Conservation (phyloP, 2,113 vertebrate genomes). For the Spizaetus ornatus region DNA sequence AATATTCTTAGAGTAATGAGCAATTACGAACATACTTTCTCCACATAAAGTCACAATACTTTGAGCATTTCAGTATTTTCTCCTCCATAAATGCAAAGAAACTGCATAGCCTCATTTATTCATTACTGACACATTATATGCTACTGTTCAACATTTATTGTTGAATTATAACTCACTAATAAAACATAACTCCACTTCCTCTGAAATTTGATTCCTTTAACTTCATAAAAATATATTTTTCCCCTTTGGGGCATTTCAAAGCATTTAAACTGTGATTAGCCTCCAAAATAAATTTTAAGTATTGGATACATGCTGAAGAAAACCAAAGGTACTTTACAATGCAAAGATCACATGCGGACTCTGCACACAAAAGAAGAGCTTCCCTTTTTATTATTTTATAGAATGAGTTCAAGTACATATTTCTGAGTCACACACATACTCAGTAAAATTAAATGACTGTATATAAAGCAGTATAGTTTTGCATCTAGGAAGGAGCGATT, state of each 20-base stretch:
- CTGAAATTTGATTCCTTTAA: background rate
- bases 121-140: background rate
- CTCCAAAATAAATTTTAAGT: background rate
- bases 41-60: background rate
- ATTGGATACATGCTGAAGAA: background rate
- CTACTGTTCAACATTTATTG: background rate
- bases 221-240: background rate
- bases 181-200: slow-evolving; percentile 8
- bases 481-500: background rate
- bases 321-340: background rate
- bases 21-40: background rate
- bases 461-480: background rate
- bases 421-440: background rate
- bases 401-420: background rate
- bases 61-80: background rate
- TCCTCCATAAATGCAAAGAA: background rate
- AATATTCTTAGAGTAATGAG: background rate
- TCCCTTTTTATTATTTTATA: background rate
- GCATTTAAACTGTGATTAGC: slow-evolving; percentile 6
- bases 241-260: background rate
- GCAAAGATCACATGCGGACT: background rate
- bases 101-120: background rate
- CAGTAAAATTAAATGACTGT: slow-evolving; percentile 3
- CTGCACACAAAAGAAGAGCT: background rate
- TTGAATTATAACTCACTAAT: slow-evolving; percentile 33